Percentiles rank a stretch among this genome's conserved stretches.
Conservation (phyloP, 1,140 invertebrate species). For the Hypothenemus hampei region DNA sequence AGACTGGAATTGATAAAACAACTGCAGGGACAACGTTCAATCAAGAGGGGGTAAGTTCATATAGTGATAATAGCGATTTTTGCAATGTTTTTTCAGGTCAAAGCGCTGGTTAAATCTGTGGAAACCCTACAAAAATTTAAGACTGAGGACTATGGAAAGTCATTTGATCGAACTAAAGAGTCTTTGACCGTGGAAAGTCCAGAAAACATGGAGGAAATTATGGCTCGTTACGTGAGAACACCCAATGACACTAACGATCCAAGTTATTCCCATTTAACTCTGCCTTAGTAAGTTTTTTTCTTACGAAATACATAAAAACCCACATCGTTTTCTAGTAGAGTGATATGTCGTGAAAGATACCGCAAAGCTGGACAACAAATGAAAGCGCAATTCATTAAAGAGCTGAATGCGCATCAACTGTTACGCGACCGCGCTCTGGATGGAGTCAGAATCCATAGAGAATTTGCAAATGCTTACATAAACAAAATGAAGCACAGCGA, state of each 20-base stretch:
- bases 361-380: conserved; percentile 30
- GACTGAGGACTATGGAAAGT: too few species aligned
- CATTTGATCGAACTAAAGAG: too few species aligned
- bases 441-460: conserved; percentile 38
- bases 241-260: conserved; percentile 30
- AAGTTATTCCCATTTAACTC: conserved; percentile 34
- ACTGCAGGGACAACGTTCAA: too few species aligned
- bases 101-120: too few species aligned
- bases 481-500: conserved; percentile 26
- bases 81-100: not conserved
- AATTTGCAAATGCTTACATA: conserved; percentile 39
- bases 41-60: too few species aligned
- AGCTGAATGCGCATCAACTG: conserved; percentile 37
- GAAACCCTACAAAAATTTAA: too few species aligned
- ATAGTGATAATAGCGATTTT: too few species aligned
- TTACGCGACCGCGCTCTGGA: conserved; percentile 38
- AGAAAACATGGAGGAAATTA: not conserved
- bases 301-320: not conserved
- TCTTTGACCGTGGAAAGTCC: too few species aligned
- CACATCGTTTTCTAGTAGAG: conserved; percentile 28
- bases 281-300: conserved; percentile 37
- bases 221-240: not conserved
- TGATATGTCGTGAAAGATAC: conserved; percentile 42
- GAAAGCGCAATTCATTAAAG: conserved; percentile 37
- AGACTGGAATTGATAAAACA: too few species aligned